phyloP scores from a whole-genome alignment of 2,797 vertebrate genomes.

The Sciaenops ocellatus region DNA sequence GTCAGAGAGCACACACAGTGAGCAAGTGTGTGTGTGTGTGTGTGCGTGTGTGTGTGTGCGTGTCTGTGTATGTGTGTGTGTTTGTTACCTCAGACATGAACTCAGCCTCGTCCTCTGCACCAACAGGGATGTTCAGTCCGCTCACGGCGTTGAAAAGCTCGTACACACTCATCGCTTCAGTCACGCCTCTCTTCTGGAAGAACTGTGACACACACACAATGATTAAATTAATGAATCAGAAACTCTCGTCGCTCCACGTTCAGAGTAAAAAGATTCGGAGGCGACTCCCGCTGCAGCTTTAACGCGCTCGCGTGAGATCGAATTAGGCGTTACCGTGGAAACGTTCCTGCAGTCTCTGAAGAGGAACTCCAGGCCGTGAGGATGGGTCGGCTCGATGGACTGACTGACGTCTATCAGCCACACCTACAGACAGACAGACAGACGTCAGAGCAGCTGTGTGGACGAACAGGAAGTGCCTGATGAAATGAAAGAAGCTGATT shows the following conservation, averaged over 20 bases:
- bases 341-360: slow-evolving; percentile 97
- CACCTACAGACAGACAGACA: slow-evolving; percentile 77
- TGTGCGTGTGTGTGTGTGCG: slow-evolving; percentile 7
- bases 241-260: too few species aligned
- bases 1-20: slow-evolving; percentile 17
- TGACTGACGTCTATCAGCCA: slow-evolving; percentile 99
- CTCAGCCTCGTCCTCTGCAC: slow-evolving; percentile 89
- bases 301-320: not conserved
- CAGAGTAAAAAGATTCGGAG: too few species aligned
- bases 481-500: not conserved
- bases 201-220: slow-evolving; percentile 83
- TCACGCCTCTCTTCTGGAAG: slow-evolving; percentile 93
- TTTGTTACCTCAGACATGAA: slow-evolving; percentile 92
- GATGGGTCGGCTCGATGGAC: slow-evolving; percentile 95
- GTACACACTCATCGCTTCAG: slow-evolving; percentile 88
- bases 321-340: slow-evolving; percentile 86
- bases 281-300: too few species aligned
- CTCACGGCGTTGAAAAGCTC: slow-evolving; percentile 95
- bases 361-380: slow-evolving; percentile 95
- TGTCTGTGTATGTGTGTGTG: not conserved
- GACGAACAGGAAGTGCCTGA: too few species aligned
- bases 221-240: too few species aligned
- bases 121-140: slow-evolving; percentile 86
- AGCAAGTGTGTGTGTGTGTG: too few species aligned
- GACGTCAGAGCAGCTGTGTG: too few species aligned